Evolutionary conservation across 2,797 vertebrate genomes (phyloP).

Genomic region (Lacerta agilis): DNA sequence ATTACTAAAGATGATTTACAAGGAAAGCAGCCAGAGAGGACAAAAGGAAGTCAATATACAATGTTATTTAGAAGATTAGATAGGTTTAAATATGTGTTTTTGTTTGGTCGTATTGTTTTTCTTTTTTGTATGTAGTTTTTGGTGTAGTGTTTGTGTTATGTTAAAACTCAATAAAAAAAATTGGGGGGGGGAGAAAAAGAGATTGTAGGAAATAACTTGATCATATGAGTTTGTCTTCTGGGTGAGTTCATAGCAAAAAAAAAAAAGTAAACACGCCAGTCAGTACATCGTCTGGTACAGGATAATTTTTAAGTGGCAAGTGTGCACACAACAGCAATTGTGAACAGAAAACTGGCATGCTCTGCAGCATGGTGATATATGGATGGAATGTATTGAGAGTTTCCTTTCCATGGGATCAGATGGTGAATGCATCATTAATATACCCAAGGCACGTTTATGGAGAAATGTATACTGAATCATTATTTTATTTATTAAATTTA

Average conservation of each 20-base stretch:
- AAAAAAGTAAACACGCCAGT: neutral
- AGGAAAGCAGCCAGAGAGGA: no score
- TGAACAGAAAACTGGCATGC: neutral
- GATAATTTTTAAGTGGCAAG: neutral
- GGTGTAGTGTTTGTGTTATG: no score
- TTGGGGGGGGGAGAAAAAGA: no score
- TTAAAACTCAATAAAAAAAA: no score
- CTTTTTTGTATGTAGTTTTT: no score
- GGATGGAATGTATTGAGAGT: neutral
- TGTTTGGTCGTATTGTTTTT: no score
- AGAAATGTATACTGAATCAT: neutral
- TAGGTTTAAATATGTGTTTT: no score
- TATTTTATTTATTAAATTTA: no score
- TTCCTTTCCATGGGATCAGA: neutral
- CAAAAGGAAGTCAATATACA: no score
- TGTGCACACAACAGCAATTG: neutral
- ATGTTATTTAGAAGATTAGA: no score
- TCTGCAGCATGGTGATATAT: neutral
- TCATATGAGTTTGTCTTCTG: neutral
- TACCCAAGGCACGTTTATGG: neutral
- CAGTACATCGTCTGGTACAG: neutral
- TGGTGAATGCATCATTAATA: neutral
- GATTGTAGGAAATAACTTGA: neutral
- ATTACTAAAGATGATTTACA: no score
- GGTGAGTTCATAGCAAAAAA: neutral